These are phyloP conservation scores for Galerucella calmariensis DNA, from an alignment of 2,888 invertebrate genomes.

Conservation along the genomic window DNA sequence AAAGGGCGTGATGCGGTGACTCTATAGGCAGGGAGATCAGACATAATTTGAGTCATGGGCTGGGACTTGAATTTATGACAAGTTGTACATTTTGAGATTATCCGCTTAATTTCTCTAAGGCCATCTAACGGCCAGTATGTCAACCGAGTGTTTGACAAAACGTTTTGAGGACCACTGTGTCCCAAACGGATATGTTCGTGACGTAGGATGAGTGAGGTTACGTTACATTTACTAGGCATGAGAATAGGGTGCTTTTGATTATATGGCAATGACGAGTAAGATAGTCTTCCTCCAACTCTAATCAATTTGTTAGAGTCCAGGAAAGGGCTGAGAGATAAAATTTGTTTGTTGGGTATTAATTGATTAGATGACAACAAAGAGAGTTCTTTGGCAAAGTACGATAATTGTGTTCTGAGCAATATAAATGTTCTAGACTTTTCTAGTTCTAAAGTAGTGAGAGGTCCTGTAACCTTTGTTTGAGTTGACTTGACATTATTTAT, in stretches of 20 bases:
- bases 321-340: conserved; percentile 2
- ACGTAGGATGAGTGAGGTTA: too few species aligned
- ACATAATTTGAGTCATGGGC: conserved; percentile 20
- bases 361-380: too few species aligned
- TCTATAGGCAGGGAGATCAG: conserved; percentile 18
- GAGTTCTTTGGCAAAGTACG: too few species aligned
- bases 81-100: background rate
- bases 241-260: conserved; percentile 36
- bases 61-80: conserved; percentile 17
- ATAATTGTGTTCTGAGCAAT: too few species aligned
- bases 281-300: background rate
- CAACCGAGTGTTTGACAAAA: conserved; percentile 33
- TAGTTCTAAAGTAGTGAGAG: too few species aligned
- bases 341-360: too few species aligned
- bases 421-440: too few species aligned
- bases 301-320: background rate
- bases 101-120: conserved; percentile 24
- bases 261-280: background rate
- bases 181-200: conserved; percentile 28
- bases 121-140: conserved; percentile 40
- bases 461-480: background rate
- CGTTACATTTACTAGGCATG: conserved; percentile 26
- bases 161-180: conserved; percentile 16
- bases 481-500: background rate
- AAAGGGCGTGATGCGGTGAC: background rate